These are phyloP conservation scores for Hormaphis cornu DNA, from an alignment of 1,140 invertebrate genomes.

Conservation along the genomic window DNA sequence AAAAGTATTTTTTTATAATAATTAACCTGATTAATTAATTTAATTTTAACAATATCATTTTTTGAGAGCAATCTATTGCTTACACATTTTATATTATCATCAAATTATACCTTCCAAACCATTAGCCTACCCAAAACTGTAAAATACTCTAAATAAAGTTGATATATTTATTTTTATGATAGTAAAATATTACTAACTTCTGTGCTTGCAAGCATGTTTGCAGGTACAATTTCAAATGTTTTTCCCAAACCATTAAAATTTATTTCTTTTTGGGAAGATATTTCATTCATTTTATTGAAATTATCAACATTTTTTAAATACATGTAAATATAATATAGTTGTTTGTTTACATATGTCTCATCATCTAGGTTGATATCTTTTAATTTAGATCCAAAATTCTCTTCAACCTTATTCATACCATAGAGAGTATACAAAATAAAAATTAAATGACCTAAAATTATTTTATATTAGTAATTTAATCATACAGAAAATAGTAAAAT, in stretches of 20 bases:
- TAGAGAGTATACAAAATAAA: background rate
- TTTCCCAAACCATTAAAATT: background rate
- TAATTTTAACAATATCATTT: too few relatives aligned
- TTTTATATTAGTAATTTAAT: background rate
- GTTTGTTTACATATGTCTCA: background rate
- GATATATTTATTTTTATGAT: too few relatives aligned
- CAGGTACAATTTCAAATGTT: background rate
- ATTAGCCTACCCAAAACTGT: too few relatives aligned
- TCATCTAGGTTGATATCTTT: background rate
- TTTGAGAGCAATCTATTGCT: too few relatives aligned
- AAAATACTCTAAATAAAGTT: too few relatives aligned
- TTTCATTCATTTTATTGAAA: background rate
- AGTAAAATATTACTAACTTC: background rate
- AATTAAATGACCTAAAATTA: background rate
- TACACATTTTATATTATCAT: too few relatives aligned
- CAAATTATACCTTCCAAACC: too few relatives aligned
- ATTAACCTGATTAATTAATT: too few relatives aligned
- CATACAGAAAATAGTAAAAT: background rate
- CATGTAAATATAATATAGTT: slow-evolving; percentile 15
- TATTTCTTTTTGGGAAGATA: background rate
- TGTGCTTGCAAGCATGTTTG: background rate
- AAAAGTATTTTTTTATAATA: too few relatives aligned
- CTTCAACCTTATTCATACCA: slow-evolving; percentile 10
- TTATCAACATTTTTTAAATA: slow-evolving; percentile 4
- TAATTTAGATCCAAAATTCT: background rate